Evolutionary conservation across 2,113 vertebrate genomes (phyloP), one percentile per base, ranked within the genome.

Genomic region (Ardeotis arabs): DNA sequence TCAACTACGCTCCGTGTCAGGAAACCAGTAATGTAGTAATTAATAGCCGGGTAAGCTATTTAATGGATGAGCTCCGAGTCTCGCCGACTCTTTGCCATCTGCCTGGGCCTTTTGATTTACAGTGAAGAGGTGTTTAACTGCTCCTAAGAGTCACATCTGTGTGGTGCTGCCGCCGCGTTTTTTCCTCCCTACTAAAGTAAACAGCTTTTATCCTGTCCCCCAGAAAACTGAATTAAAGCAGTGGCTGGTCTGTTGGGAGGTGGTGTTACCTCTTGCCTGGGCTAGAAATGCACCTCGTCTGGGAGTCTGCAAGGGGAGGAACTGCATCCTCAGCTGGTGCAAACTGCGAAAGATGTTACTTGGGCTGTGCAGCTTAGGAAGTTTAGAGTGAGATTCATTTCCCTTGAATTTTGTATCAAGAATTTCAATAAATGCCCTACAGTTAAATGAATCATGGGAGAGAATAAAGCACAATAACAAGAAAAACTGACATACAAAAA

Each of bases 381-480:
- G 83, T 68, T 62, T 67, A 41, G 58, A 72, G 66, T n/a, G 80
- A 93, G 62, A 95, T 89, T 86, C 11, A 50, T 87, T 95, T 92
- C 80, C 85, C 90, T 75, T 56, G 33, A 56, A 75, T 90, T 74
- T 67, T 33, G 0, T 75, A 79, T 58, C 80, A 76, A 93, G 77
- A n/a, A 74, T 91, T 91, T 94, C 92, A 94, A 68, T 73, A 93
- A 90, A 84, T 90, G 89, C 93, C 86, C 92, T 72, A 1, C 49
- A 85, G 95, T 56, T 47, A 76, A 80, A 77, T 97, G 95, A 97
- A 89, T 97, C 95, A 95, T 12, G 19, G 77, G 28, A 76, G 92
- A 58, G 70, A 47, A 84, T 52, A 45, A 92, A 87, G 47, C 56
- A 95, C 80, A 93, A 82, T 64, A 96, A 95, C 89, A 75, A 68